phyloP scores from a whole-genome alignment of 2,113 vertebrate species.

The Hipposideros armiger region DNA sequence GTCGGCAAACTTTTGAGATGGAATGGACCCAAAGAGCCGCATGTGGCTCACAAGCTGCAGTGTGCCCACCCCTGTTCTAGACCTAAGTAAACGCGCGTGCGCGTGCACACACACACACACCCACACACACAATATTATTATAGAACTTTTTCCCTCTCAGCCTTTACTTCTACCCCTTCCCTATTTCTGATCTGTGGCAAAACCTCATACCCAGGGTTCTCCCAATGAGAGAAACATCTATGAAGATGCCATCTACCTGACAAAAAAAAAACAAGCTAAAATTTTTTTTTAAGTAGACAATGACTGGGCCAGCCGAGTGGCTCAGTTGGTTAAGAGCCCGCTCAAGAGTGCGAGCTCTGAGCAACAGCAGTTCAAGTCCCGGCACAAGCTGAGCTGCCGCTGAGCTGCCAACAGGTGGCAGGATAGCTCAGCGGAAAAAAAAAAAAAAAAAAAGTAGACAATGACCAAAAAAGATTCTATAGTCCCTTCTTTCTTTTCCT shows the following conservation, averaged over 20 bases:
- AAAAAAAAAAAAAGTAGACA: neutral
- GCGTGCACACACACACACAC: neutral
- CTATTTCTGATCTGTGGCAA: neutral
- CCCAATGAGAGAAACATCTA: neutral
- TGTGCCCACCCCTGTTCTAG: neutral
- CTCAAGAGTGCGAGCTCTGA: too few relatives aligned
- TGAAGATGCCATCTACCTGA: neutral
- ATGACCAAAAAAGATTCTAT: neutral
- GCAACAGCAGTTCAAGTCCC: too few relatives aligned
- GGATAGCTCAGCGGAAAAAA: too few relatives aligned
- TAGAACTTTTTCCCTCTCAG: neutral
- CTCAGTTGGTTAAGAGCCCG: too few relatives aligned
- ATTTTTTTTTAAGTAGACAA: neutral
- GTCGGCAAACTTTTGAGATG: too few relatives aligned
- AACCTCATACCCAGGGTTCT: neutral
- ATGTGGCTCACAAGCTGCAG: too few relatives aligned
- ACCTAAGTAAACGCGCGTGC: neutral
- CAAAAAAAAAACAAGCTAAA: neutral
- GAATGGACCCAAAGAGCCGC: too few relatives aligned
- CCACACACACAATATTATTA: neutral
- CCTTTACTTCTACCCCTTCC: neutral
- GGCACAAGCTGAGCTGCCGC: too few relatives aligned
- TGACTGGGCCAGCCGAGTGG: too few relatives aligned
- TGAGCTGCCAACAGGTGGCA: too few relatives aligned
- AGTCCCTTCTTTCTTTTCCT: neutral